Base-by-base conservation (phyloP, 2,888 invertebrate species). In the Parnassius mnemosyne region DNA sequence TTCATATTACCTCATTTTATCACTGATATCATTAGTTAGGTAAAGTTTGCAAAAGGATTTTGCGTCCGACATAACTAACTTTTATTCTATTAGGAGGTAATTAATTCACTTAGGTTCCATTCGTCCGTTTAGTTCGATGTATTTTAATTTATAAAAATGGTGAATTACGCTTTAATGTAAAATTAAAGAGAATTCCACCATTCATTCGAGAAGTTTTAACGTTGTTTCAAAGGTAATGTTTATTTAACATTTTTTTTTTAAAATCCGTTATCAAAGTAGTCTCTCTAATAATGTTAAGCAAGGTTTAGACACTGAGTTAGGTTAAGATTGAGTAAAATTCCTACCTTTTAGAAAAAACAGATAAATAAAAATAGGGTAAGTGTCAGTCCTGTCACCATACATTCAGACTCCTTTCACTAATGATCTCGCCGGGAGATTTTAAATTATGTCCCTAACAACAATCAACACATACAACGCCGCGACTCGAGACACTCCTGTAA, bases 361-460 rank as follows among this genome's bases (percentile, higher is more conserved):
- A 62, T 65, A 60, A 52, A 53, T 60, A 61, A 59, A 54, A 56
- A 60, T 61, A 67, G 54, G 59, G 52, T 57, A 61, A 63, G 61
- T 63, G 60, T 34, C 34, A 34, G 34, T 65, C 65, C 71, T 73
- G 69, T 69, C 74, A 71, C 68, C 72, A 69, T 65, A 66, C 69
- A 60, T 63, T 63, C 67, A 66, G 43, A 65, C 70, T 71, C 72
- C 67, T 72, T 69, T 66, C 74, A 78, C 80, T 87, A 87, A 88
- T 85, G 88, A 89, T 83, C 83, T 79, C 78, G 78, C 81, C 74
- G 78, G 84, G 84, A 83, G 83, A 80, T 87, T 89, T 86, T 83
- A 86, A 89, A 88, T 88, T 87, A 87, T 87, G 81, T 85, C 80
- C 83, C 82, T 84, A 77, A 87, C 81, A 89, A 90, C 87, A 89